Base-by-base conservation (phyloP, 1,140 invertebrate genomes). In the Scylla paramamosain region DNA sequence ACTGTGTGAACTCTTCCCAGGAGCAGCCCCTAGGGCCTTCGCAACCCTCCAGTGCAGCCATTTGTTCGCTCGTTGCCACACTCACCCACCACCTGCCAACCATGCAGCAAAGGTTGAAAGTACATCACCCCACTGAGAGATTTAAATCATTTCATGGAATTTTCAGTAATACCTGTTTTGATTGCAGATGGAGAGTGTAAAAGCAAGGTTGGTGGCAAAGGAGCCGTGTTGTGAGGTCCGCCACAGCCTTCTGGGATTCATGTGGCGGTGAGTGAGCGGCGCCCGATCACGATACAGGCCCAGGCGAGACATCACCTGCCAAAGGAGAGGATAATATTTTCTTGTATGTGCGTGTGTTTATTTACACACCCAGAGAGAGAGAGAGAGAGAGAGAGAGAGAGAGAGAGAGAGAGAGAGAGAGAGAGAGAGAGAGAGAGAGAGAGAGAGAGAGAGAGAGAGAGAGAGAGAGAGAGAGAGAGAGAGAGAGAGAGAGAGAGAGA, bases 11-110 rank as follows among this genome's bases (percentile, higher is more conserved):
- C 48, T 93, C 92, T 8, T 93, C 92, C 92, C 92, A 93, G 12
- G 92, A 87, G 67, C 92, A 93, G 2, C 92, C 92, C 0, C 8
- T 14, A 8, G 45, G 4, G 46, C 84, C 87, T 25, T n/a, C 83
- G 32, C 92, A 93, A 12, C 92, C 92, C 29, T 82, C 84, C 20
- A 93, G 82, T 2, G 4, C 0, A 83, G 87, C 92, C 92, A 93
- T 28, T 7, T 52, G 39, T 39, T 88, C 92, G 16, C 84, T 59
- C 84, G 46, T n/a, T 3, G 48, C 83, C 28, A 59, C 46, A 25
- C 83, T 93, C 92, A 93, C 92, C 92, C 92, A 93, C 92, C 92
- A 93, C 84, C 92, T 93, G 92, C 10, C 45, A 20, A 20, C 20
- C 7, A 77, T 10, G 16, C 2, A 59, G 16, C 20, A 31, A 88